Conservation (phyloP, 2,113 vertebrate genomes). For the Pomatostomus ruficeps region DNA sequence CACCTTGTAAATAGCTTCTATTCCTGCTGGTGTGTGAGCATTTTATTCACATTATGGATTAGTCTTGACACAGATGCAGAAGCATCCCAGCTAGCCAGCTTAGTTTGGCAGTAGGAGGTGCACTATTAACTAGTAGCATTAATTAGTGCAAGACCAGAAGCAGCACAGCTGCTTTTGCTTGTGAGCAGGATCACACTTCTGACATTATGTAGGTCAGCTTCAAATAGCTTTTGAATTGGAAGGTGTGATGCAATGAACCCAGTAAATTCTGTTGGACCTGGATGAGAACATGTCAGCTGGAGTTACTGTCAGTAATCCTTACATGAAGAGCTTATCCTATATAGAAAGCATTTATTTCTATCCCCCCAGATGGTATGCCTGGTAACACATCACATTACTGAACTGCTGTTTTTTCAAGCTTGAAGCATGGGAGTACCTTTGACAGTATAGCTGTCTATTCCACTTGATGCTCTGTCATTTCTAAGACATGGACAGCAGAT, state of each 20-base stretch:
- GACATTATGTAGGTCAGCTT: not conserved
- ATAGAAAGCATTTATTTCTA: not conserved
- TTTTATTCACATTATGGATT: not conserved
- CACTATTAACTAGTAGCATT: not conserved
- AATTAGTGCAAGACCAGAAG: not conserved
- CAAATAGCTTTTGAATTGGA: not conserved
- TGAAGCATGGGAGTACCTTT: not conserved
- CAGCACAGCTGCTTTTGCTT: not conserved
- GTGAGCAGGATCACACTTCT: not conserved
- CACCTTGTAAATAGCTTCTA: not conserved
- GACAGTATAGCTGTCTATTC: not conserved
- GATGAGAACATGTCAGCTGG: not conserved
- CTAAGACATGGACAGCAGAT: not conserved
- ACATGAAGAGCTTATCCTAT: not conserved
- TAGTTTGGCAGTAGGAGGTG: not conserved
- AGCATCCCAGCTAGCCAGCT: not conserved
- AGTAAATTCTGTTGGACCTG: not conserved
- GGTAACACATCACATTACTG: not conserved
- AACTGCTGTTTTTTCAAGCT: not conserved
- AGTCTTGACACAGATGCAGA: not conserved
- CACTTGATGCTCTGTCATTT: slow-evolving; percentile 4
- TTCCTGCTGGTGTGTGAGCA: not conserved
- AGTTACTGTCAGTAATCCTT: not conserved
- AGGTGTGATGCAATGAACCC: not conserved
- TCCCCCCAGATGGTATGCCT: not conserved